Evolutionary conservation across 2,888 invertebrate species (phyloP), one percentile per base, ranked within the genome.

Genomic region (Drosophila planitibia): DNA sequence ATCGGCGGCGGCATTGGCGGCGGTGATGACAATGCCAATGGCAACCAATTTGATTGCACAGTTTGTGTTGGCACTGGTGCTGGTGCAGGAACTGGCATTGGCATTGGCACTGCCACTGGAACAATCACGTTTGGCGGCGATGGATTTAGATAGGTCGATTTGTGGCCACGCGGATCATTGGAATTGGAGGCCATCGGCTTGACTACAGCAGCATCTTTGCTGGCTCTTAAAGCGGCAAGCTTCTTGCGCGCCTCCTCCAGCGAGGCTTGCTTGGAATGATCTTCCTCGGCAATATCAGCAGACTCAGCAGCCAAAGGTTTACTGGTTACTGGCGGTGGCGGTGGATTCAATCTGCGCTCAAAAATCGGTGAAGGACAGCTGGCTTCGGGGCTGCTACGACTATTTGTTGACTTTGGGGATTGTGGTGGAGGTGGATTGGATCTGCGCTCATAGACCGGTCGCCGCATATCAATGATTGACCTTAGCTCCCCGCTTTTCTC

Each of bases 161-260:
- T 80, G 25, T 62, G 78, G 10, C 71, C 75, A 12, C 76, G 75
- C 4, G 78, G 78, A 74, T 78, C 74, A 49, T 74, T 74, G 19
- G 22, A 37, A 49, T 77, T 79, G n/a, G 77, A 79, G 12, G 79
- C 69, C 54, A 60, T 47, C 4, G 62, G 39, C 10, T 25, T 14
- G 6, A 25, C 1, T 0, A 14, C 9, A 6, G 41, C 22, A 3
- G 14, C 35, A 33, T 16, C 30, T 14, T 1, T 25, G 30, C 16
- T 37, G 16, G 25, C 35, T 1, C 59, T 53, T 37, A 83, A 12
- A 0, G 73, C 77, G 9, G 85, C 85, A 19, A 85, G 39, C 47
- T 85, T 85, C 32, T 83, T 85, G 32, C 85, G 89, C 9, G 84
- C 85, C 65, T 89, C 84, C 33, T 69, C 61, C 9, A 81, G 51